Evolutionary conservation across 2,797 vertebrate species (phyloP).

Genomic region (Oreonectes daqikongensis): DNA sequence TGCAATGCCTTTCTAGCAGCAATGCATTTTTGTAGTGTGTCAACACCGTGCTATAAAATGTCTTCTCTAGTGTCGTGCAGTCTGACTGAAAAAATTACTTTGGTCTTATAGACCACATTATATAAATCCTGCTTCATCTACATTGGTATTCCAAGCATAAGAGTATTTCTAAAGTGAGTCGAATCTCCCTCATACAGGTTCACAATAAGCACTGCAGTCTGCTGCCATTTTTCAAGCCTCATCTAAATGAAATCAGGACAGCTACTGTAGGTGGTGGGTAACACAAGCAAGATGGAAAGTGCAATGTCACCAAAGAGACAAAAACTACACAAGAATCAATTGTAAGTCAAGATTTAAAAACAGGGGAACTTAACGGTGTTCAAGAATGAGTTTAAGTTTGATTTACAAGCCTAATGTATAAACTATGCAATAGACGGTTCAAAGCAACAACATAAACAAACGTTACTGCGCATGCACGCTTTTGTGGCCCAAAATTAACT

Average conservation of each 20-base stretch:
- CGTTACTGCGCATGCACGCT: too few species aligned
- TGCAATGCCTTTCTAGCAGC: not conserved
- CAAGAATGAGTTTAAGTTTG: not conserved
- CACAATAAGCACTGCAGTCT: conserved; percentile 14
- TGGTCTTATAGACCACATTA: not conserved
- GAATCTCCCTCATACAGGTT: conserved; percentile 17
- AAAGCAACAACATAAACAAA: too few species aligned
- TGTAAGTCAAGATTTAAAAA: conserved; percentile 24
- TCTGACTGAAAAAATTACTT: not conserved
- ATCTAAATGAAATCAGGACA: conserved; percentile 41
- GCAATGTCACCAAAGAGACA: conserved; percentile 21
- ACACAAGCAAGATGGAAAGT: conserved; percentile 48
- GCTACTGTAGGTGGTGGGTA: conserved; percentile 38
- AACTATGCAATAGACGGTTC: not conserved
- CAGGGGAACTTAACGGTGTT: not conserved
- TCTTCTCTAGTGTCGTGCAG: conserved; percentile 1
- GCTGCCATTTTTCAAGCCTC: conserved; percentile 47
- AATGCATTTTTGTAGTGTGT: conserved; percentile 8
- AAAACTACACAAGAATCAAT: conserved; percentile 38
- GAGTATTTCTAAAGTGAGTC: conserved; percentile 22
- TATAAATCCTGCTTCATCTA: conserved; percentile 11
- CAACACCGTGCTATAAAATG: conserved; percentile 5
- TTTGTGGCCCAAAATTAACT: too few species aligned
- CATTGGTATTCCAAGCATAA: conserved; percentile 7
- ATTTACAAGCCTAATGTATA: not conserved